A percentile compares a stretch with the other conserved stretches of the same genome.
phyloP scores from a whole-genome alignment of 2,797 vertebrate species.

The Aldrovandia affinis region DNA sequence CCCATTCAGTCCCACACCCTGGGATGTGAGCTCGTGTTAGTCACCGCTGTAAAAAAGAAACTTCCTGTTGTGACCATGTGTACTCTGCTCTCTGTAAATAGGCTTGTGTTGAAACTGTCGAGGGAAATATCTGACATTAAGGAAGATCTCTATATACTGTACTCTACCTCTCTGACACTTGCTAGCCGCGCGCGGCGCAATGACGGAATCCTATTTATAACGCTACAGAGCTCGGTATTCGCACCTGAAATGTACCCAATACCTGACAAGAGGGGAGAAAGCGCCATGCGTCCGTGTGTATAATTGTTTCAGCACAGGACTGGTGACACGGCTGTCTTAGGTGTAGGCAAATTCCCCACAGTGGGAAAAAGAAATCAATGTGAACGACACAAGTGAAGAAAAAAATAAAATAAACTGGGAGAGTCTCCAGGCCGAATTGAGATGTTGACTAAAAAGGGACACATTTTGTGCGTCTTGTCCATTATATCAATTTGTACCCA shows the following conservation, averaged over 20 bases:
- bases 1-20: background rate
- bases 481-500: background rate
- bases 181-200: background rate
- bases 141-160: no score
- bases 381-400: no score
- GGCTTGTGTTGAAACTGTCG: no score
- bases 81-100: background rate
- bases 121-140: no score
- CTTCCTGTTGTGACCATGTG: background rate
- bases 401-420: background rate
- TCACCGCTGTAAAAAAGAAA: background rate
- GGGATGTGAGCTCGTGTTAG: background rate
- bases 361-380: background rate
- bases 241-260: background rate
- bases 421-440: background rate
- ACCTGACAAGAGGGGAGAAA: background rate
- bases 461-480: background rate
- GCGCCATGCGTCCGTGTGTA: background rate
- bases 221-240: background rate
- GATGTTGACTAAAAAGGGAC: background rate
- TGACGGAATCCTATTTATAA: background rate
- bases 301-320: conserved; percentile 13
- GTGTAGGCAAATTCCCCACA: background rate
- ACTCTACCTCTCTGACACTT: no score
- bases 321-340: background rate